Evolutionary conservation across 2,113 vertebrate species (phyloP).

Genomic region (Pteronura brasiliensis): DNA sequence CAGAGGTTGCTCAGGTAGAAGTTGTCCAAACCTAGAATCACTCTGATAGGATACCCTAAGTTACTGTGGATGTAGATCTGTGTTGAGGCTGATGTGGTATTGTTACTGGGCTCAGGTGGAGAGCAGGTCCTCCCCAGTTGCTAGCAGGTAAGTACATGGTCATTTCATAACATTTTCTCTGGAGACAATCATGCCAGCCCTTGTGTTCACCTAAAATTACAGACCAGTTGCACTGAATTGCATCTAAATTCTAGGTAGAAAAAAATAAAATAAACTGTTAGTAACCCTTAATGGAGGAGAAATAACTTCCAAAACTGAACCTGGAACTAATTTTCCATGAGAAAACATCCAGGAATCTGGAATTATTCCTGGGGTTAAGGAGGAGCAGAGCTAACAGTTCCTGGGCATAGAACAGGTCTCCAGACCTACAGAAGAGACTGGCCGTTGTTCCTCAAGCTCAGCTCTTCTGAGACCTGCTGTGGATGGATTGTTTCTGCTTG

Average conservation of each 20-base stretch:
- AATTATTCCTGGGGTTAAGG: not conserved
- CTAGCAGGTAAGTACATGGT: not conserved
- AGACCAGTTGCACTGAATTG: not conserved
- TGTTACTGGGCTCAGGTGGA: not conserved
- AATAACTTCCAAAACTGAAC: not conserved
- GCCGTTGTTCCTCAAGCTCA: not conserved
- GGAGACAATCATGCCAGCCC: not conserved
- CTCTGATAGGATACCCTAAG: not conserved
- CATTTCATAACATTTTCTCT: not conserved
- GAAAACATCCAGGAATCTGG: not conserved
- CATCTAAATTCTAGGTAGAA: not conserved
- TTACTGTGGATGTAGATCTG: not conserved
- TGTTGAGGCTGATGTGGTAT: not conserved
- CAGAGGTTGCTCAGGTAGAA: not conserved
- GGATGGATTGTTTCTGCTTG: not conserved
- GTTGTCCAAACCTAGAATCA: not conserved
- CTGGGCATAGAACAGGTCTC: not conserved
- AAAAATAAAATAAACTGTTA: not conserved
- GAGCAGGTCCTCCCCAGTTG: not conserved
- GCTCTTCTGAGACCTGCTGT: not conserved
- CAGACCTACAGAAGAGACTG: not conserved
- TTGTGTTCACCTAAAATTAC: not conserved
- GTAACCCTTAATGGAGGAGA: not conserved
- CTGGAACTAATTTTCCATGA: not conserved
- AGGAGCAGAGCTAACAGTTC: not conserved